These are phyloP conservation scores for Macroramphosus scolopax DNA, from an alignment of 2,797 vertebrate genomes.

Conservation along the genomic window DNA sequence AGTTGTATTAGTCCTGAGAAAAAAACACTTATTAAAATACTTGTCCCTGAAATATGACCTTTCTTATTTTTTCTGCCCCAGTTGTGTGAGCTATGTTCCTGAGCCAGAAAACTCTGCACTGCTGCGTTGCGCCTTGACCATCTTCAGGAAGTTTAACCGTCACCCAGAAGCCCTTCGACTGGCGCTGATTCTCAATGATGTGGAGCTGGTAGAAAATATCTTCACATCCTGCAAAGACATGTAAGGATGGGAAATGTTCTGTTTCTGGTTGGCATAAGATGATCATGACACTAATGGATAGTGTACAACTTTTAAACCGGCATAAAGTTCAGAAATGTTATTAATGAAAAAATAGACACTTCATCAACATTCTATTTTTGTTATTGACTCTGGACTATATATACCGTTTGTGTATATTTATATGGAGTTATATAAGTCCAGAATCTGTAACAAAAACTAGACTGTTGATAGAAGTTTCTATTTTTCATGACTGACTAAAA, in stretches of 20 bases:
- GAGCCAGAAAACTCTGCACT: conserved; percentile 96
- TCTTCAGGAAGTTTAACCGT: conserved; percentile 95
- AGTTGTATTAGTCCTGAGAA: not conserved
- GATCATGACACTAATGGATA: not conserved
- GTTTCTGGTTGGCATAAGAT: not conserved
- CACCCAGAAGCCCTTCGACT: conserved; percentile 96
- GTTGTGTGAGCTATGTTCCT: conserved; percentile 96
- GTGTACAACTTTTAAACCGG: not conserved
- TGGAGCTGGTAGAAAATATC: conserved; percentile 97
- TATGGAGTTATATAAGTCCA: no score
- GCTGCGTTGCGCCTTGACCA: conserved; percentile 90
- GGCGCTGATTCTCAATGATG: conserved; percentile 95
- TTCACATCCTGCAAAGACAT: conserved; percentile 99
- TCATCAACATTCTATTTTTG: not conserved
- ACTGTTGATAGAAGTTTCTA: no score
- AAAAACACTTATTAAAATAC: no score
- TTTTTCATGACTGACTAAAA: no score
- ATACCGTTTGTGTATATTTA: no score
- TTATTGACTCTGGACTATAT: no score
- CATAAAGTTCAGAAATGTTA: not conserved
- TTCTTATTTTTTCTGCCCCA: conserved; percentile 41
- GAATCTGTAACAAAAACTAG: no score
- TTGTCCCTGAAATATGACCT: not conserved
- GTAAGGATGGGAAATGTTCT: conserved; percentile 69
- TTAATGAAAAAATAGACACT: not conserved